Evolutionary conservation across 2,888 invertebrate genomes (phyloP).

Genomic region (Acronicta aceris): DNA sequence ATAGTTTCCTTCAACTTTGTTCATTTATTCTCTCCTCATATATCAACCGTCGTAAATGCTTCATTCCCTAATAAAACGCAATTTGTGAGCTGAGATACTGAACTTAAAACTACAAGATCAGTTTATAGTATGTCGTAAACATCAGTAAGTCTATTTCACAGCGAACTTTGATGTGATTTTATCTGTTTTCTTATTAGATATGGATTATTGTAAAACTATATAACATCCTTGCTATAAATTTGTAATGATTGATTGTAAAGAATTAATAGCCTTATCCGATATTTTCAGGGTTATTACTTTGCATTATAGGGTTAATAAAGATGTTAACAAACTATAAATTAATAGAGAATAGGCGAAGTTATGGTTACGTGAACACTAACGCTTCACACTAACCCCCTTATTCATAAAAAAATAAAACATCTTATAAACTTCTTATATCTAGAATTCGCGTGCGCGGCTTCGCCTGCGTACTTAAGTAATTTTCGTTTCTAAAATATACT

Average conservation of each 20-base stretch:
- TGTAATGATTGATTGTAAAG: conserved; percentile 66
- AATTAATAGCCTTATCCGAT: conserved; percentile 47
- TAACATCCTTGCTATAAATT: conserved; percentile 63
- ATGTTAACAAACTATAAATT: conserved; percentile 40
- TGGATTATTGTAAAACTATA: conserved; percentile 64
- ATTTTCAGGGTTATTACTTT: conserved; percentile 23
- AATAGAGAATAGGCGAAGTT: conserved; percentile 12
- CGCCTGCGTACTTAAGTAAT: too few species aligned
- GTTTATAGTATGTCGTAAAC: conserved; percentile 77
- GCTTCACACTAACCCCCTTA: conserved; percentile 1
- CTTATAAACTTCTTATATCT: too few species aligned
- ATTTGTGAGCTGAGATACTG: conserved; percentile 78
- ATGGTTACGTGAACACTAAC: conserved; percentile 14
- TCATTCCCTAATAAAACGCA: conserved; percentile 81
- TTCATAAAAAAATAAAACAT: too few species aligned
- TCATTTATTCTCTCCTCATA: conserved; percentile 65
- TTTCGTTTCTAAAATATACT: conserved; percentile 19
- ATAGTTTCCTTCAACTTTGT: conserved; percentile 60
- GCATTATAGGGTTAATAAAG: conserved; percentile 18
- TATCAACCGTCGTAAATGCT: conserved; percentile 74
- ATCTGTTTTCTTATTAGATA: conserved; percentile 68
- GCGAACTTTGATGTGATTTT: conserved; percentile 74
- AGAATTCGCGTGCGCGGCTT: too few species aligned
- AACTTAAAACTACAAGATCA: conserved; percentile 80
- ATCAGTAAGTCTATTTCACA: conserved; percentile 73